These are phyloP conservation scores for Argyresthia goedartella DNA, from an alignment of 2,888 invertebrate genomes.

Conservation along the genomic window DNA sequence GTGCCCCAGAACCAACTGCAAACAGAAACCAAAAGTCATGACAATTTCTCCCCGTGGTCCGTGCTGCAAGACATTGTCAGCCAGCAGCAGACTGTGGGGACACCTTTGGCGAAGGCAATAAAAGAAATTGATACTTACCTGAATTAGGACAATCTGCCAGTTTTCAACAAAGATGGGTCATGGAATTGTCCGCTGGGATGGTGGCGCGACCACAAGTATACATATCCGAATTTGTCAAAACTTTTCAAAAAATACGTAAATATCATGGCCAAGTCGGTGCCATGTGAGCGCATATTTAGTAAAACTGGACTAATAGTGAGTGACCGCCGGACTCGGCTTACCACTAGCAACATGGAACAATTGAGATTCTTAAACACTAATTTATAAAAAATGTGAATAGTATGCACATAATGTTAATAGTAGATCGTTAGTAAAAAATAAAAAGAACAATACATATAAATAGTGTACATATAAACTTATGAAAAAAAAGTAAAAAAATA, in stretches of 20 bases:
- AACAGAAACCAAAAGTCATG: neutral
- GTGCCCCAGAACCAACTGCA: neutral
- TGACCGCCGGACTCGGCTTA: constrained; percentile 1
- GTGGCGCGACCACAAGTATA: constrained; percentile 9
- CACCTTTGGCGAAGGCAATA: constrained; percentile 10
- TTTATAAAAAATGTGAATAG: neutral
- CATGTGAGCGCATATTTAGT: constrained; percentile 1
- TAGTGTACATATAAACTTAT: neutral
- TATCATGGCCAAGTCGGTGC: neutral
- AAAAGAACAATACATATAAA: neutral
- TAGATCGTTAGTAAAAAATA: neutral
- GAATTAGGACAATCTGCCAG: constrained; percentile 12
- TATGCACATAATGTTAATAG: neutral
- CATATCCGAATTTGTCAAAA: neutral
- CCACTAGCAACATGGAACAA: neutral
- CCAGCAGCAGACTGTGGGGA: neutral
- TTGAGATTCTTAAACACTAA: neutral
- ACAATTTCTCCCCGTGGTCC: neutral
- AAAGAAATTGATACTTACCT: constrained; percentile 15
- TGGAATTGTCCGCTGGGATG: constrained; percentile 16
- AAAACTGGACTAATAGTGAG: neutral
- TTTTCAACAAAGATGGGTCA: constrained; percentile 2
- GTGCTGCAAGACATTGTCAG: neutral
- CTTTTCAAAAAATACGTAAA: neutral
- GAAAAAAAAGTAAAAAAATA: neutral